Conservation (phyloP, 2,888 invertebrate genomes). For the Pollenia labialis region DNA sequence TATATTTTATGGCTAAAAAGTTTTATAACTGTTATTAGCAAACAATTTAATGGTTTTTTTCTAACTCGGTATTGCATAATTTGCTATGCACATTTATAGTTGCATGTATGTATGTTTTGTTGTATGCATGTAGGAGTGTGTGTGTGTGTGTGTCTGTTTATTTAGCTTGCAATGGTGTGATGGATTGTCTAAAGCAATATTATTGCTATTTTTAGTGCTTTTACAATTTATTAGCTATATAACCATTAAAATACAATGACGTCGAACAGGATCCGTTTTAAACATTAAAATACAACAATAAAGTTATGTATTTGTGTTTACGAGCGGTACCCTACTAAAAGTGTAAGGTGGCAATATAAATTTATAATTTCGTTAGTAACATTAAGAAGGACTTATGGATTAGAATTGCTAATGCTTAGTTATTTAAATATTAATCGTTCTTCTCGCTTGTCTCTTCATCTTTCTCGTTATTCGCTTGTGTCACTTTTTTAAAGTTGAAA, state of each 20-base stretch:
- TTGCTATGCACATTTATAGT: background rate
- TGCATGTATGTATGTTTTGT: background rate
- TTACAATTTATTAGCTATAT: constrained; percentile 21
- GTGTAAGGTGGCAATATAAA: too few relatives aligned
- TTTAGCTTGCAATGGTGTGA: constrained; percentile 4
- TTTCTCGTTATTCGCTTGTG: too few relatives aligned
- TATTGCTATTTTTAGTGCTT: constrained; percentile 35
- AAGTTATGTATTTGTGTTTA: background rate
- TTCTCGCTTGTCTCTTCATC: too few relatives aligned
- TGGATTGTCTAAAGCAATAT: constrained; percentile 26
- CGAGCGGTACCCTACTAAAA: background rate
- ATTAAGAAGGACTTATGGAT: too few relatives aligned
- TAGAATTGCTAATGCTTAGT: too few relatives aligned
- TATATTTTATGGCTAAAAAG: constrained; percentile 1
- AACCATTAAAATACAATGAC: constrained; percentile 15
- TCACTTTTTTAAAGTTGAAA: too few relatives aligned
- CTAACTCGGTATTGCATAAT: constrained; percentile 14
- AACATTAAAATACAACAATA: constrained; percentile 7
- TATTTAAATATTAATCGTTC: too few relatives aligned
- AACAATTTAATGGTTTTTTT: constrained; percentile 10
- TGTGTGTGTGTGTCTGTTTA: background rate
- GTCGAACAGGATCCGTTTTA: background rate
- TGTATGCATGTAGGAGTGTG: background rate
- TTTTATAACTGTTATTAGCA: constrained; percentile 20
- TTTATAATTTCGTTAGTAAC: too few relatives aligned